phyloP scores from a whole-genome alignment of 2,797 vertebrate genomes.

The Oreochromis grahami region DNA sequence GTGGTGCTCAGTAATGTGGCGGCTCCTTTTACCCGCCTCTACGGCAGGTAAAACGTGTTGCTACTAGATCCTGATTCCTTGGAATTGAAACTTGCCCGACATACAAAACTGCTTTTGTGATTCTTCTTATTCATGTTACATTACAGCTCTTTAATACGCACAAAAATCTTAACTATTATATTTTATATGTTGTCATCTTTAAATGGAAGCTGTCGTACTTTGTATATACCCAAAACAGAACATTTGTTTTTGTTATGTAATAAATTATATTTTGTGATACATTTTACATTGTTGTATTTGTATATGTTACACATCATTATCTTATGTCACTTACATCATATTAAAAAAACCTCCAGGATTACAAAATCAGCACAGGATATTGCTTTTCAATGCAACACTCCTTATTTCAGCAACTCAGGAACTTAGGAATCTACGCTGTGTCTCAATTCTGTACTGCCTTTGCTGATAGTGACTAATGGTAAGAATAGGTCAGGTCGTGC shows the following conservation, averaged over 20 bases:
- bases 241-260: not conserved
- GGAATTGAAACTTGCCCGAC: not conserved
- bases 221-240: not conserved
- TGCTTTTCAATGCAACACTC: not conserved
- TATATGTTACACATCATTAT: not conserved
- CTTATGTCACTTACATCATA: not conserved
- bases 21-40: not conserved
- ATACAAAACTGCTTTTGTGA: not conserved
- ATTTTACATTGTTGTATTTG: not conserved
- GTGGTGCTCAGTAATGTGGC: slow-evolving; percentile 68
- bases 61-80: not conserved
- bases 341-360: not conserved
- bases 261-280: not conserved
- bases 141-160: not conserved
- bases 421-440: not conserved
- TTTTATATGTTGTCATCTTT: not conserved
- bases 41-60: not conserved
- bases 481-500: not conserved
- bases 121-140: not conserved
- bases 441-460: not conserved
- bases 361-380: not conserved
- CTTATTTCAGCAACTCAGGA: not conserved
- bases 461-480: not conserved
- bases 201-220: not conserved
- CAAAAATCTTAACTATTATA: not conserved